phyloP scores from a whole-genome alignment of 2,113 vertebrate genomes.

The Puma concolor region DNA sequence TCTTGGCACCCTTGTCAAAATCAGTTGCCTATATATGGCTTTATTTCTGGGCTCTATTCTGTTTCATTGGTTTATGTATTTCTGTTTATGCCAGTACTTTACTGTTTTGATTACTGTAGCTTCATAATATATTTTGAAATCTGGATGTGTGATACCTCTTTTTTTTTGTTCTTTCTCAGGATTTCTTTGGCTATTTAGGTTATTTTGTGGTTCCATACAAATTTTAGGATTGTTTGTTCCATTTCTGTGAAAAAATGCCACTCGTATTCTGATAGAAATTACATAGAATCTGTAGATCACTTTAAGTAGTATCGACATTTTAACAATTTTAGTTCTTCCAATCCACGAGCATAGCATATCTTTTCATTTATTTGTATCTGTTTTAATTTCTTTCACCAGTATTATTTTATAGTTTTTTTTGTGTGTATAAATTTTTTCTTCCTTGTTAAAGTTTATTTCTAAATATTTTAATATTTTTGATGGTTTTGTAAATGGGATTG shows the following conservation, averaged over 20 bases:
- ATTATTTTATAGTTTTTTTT: not conserved
- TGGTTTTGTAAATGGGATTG: not conserved
- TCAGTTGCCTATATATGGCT: not conserved
- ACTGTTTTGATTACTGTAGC: not conserved
- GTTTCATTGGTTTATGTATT: not conserved
- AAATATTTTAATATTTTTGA: not conserved
- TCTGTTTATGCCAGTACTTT: not conserved
- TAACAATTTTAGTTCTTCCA: not conserved
- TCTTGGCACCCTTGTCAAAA: not conserved
- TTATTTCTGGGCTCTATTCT: not conserved
- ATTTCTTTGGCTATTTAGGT: not conserved
- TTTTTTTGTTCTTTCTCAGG: not conserved
- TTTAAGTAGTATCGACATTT: not conserved
- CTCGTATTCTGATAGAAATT: not conserved
- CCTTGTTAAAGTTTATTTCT: not conserved
- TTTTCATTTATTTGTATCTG: not conserved
- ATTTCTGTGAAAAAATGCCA: not conserved
- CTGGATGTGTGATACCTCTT: not conserved
- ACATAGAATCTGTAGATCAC: not conserved
- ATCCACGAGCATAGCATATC: not conserved
- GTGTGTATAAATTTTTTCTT: not conserved
- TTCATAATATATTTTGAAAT: not conserved
- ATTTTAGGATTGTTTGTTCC: not conserved
- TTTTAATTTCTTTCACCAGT: not conserved
- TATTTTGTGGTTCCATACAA: not conserved